Base-by-base conservation (phyloP, 2,888 invertebrate genomes). In the Hirtodrosophila alboralis region DNA sequence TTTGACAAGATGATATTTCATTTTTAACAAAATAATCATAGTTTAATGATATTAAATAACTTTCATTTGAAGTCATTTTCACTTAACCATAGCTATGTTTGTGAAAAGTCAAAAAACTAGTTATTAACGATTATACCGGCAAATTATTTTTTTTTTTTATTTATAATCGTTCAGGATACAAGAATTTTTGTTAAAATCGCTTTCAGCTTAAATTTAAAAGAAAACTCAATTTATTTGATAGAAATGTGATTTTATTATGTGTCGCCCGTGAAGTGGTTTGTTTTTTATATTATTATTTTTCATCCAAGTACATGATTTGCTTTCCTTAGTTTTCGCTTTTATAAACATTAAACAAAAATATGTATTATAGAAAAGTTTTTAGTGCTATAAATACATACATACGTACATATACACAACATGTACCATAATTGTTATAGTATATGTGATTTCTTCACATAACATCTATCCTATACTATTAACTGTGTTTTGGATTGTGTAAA, bases 191-290 rank as follows among this genome's bases (percentile, higher is more conserved):
- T n/a, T n/a, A n/a, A n/a, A n/a, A n/a, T n/a, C n/a, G n/a, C n/a
- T n/a, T n/a, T n/a, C n/a, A n/a, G 1, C 2, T 3, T 18, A 18
- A 1, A 2, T 4, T 18, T 9, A 30, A 40, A 38, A 48, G 1
- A 43, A n/a, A n/a, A n/a, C n/a, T n/a, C 33, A 37, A 23, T 16
- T 9, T 1, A 13, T 37, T 62, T 36, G 27, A 49, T 57, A 27
- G 37, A 68, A 68, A 54, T 66, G 30, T 38, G 33, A 41, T 40
- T 60, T 49, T 54, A 44, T 62, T 47, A 37, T 37, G 12, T 36
- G 51, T 59, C 23, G 57, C 59, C 60, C 56, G 60, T 70, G 70
- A 74, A 74, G 65, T 68, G 44, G 40, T 65, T 70, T 40, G 44
- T 44, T 61, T 69, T 6, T 23, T 70, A 69, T 57, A 53, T 65